Conservation (phyloP, 2,888 invertebrate species). For the Ormia ochracea region DNA sequence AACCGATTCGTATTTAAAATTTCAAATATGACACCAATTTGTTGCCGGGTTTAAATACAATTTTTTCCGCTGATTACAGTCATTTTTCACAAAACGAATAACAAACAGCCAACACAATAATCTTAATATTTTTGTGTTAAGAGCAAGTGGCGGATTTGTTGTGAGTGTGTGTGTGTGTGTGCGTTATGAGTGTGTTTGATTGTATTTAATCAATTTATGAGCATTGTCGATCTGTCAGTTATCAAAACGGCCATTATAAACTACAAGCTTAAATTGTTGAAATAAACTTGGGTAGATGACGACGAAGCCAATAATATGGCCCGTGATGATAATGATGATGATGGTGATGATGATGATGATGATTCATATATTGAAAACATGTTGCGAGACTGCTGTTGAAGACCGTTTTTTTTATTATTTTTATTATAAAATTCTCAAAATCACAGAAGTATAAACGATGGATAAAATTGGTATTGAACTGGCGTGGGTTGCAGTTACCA, state of each 20-base stretch:
- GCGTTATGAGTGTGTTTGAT: neutral
- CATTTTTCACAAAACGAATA: slow-evolving; percentile 44
- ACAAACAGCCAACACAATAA: slow-evolving; percentile 26
- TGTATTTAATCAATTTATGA: slow-evolving; percentile 61
- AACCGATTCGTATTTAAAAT: slow-evolving; percentile 13
- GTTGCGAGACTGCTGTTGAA: neutral
- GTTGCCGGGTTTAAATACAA: slow-evolving; percentile 26
- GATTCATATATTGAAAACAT: neutral
- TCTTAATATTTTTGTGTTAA: neutral
- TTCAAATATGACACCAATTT: slow-evolving; percentile 57
- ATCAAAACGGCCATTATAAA: slow-evolving; percentile 55
- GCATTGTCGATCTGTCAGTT: slow-evolving; percentile 59
- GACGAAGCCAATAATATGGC: too few relatives aligned
- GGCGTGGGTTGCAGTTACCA: slow-evolving; percentile 40
- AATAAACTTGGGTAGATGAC: slow-evolving; percentile 39
- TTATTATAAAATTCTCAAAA: slow-evolving; percentile 5
- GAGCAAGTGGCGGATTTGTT: neutral
- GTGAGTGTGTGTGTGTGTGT: neutral
- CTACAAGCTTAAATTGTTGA: slow-evolving; percentile 45
- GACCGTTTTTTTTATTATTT: neutral
- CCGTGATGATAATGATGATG: slow-evolving; percentile 3
- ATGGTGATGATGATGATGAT: neutral
- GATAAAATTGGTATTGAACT: slow-evolving; percentile 2
- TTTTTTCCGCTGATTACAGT: slow-evolving; percentile 47
- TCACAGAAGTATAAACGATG: slow-evolving; percentile 10